Conservation (phyloP, 2,888 invertebrate genomes). For the Nomada fucata region DNA sequence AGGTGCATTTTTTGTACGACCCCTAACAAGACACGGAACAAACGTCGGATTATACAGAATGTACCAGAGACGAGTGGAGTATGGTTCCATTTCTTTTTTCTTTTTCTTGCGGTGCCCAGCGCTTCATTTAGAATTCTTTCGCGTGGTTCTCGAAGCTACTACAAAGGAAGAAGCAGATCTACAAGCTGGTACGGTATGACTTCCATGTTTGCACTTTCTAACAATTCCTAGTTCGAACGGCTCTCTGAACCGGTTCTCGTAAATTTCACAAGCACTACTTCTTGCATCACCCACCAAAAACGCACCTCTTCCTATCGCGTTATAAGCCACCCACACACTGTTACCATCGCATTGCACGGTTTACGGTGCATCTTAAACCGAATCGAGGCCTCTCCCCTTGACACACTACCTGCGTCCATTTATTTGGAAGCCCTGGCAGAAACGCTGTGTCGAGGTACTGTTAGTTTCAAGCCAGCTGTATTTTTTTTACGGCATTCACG, state of each 20-base stretch:
- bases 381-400: not conserved
- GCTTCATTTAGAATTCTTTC: not conserved
- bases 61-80: no score
- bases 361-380: conserved; percentile 21
- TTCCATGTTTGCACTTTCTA: not conserved
- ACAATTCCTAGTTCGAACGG: conserved; percentile 23
- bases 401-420: not conserved
- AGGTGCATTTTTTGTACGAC: no score
- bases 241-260: conserved; percentile 9
- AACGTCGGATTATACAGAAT: no score
- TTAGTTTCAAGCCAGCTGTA: conserved; percentile 27
- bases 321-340: conserved; percentile 3
- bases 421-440: not conserved
- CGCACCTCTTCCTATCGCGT: not conserved
- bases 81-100: not conserved
- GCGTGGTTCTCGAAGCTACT: not conserved
- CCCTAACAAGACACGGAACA: no score
- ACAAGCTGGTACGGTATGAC: not conserved
- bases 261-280: not conserved
- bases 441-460: not conserved
- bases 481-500: conserved; percentile 58
- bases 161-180: not conserved
- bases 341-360: conserved; percentile 13
- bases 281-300: not conserved
- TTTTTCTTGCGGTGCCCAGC: not conserved